phyloP scores from a whole-genome alignment of 2,888 invertebrate species.

The Macropis europaea region DNA sequence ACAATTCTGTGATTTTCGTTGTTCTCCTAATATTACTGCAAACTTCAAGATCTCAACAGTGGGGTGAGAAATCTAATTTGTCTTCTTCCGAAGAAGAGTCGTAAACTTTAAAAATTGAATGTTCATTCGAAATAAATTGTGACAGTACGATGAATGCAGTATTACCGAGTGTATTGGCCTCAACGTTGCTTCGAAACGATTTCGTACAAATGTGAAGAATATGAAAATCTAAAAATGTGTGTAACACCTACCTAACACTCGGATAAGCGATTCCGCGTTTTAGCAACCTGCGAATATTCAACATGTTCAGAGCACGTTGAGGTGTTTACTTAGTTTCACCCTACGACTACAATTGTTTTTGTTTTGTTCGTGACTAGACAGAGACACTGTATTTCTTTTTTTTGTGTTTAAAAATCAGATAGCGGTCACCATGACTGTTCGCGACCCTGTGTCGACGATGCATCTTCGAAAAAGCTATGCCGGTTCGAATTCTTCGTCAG shows the following conservation, averaged over 20 bases:
- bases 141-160: not conserved
- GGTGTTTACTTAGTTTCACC: not conserved
- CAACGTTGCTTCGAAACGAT: not conserved
- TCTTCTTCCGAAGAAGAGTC: not conserved
- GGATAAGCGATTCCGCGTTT: too few species aligned
- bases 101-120: not conserved
- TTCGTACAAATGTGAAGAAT: not conserved
- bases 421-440: conserved; percentile 57
- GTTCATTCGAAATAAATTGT: not conserved
- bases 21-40: conserved; percentile 1
- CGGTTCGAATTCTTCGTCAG: conserved; percentile 64
- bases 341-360: not conserved
- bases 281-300: not conserved
- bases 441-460: conserved; percentile 57
- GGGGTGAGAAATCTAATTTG: conserved; percentile 33
- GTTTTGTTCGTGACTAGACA: too few species aligned
- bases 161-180: not conserved
- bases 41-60: conserved; percentile 7
- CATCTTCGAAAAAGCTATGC: conserved; percentile 56
- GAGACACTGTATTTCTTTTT: not conserved
- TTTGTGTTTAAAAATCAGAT: conserved; percentile 39
- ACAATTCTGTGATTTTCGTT: conserved; percentile 3
- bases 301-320: not conserved
- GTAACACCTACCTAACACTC: too few species aligned
- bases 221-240: not conserved